A percentile compares a stretch with the other conserved stretches of the same genome.
Conservation (phyloP, 2,113 vertebrate species). For the Saccopteryx bilineata region DNA sequence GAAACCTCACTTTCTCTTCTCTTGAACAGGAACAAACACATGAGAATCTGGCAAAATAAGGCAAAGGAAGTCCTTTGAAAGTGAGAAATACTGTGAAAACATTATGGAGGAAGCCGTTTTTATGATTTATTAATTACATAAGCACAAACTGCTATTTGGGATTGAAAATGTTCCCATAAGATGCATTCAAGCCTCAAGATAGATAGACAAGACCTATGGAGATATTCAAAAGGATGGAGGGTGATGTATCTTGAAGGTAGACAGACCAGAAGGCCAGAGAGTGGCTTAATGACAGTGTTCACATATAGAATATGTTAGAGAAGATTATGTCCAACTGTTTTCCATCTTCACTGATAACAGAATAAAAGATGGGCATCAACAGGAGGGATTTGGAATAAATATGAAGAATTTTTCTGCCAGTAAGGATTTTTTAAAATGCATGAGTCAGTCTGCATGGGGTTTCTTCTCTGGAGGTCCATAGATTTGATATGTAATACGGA, state of each 20-base stretch:
- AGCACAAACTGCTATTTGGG: slow-evolving; percentile 24
- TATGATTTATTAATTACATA: slow-evolving; percentile 15
- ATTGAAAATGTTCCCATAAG: not conserved
- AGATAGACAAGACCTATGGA: not conserved
- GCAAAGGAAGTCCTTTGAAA: not conserved
- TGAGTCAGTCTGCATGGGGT: not conserved
- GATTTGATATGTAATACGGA: not conserved
- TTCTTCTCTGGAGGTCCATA: not conserved
- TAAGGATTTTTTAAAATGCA: not conserved
- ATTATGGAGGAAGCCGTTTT: not conserved
- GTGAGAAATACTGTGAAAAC: not conserved
- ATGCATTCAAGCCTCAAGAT: not conserved
- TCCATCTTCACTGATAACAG: not conserved
- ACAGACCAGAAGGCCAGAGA: not conserved
- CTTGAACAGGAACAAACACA: not conserved
- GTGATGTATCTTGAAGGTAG: not conserved
- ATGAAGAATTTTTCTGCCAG: not conserved
- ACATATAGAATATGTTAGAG: not conserved
- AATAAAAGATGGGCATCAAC: not conserved
- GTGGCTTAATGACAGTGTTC: not conserved
- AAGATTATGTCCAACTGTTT: not conserved
- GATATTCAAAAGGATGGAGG: not conserved
- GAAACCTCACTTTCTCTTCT: not conserved
- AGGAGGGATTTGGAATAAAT: not conserved
- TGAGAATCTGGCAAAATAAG: not conserved